Base-by-base conservation (phyloP, 2,113 vertebrate species). In the Turnix velox region DNA sequence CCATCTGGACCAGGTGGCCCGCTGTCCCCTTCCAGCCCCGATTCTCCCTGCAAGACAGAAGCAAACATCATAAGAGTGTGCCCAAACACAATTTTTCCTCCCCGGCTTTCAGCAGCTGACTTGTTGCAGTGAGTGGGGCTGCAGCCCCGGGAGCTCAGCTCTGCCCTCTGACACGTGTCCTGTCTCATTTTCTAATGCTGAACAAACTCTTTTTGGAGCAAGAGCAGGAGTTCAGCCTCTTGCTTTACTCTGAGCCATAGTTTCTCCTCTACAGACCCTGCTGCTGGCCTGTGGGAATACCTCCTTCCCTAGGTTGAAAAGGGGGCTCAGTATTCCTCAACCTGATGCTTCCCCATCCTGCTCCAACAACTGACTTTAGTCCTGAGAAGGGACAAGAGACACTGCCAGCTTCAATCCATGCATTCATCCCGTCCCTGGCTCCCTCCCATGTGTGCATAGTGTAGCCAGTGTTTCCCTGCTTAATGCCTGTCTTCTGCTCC, bases 11-110 rank as follows among this genome's bases (percentile, higher is more conserved):
- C 99, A 1, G 88, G 77, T 7, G 93, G 87, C 33, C 99, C 99
- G 8, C 84, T 94, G 91, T 99, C 99, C 35, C 99, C 99, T 88
- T 98, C 98, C n/a, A 98, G 97, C 51, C 99, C 99, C 1, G 97
- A 71, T 27, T 99, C 98, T 25, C 99, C 99, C 99, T 99, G 91
- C 27, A 93, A 94, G 85, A 61, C 75, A 92, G 35, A 91, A 79
- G n/a, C 18, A 84, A 51, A 42, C 23, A 42, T 28, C 18, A 1
- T 79, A 2, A 88, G 28, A 43, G 55, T 33, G 39, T 72, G 46
- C 61, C 61, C 42, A 35, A 73, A 81, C 2, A 22, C 3, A 2
- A 9, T 24, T 75, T 62, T 27, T 7, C 4, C 1, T n/a, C 31
- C 57, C 8, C 8, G 31, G 73, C 55, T 67, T 68, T 74, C 14